phyloP scores from a whole-genome alignment of 2,797 vertebrate genomes.

The Gastrophryne carolinensis region DNA sequence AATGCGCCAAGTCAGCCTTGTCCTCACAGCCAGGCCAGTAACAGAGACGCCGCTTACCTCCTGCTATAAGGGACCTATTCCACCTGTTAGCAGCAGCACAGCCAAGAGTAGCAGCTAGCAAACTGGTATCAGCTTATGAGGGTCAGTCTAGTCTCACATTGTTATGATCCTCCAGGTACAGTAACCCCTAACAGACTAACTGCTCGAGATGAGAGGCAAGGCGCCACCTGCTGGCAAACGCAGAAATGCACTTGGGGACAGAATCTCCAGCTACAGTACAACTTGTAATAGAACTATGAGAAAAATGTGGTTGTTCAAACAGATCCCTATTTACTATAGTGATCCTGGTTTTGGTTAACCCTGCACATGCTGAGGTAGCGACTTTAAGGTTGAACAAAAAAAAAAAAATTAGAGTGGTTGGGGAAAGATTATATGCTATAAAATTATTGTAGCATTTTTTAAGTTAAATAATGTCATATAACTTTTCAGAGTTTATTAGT shows the following conservation, averaged over 20 bases:
- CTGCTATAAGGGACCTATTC: background rate
- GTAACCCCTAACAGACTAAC: background rate
- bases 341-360: background rate
- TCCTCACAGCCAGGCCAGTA: background rate
- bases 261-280: background rate
- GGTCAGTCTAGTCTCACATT: background rate
- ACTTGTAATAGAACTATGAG: background rate
- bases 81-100: background rate
- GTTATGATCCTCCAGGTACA: slow-evolving; percentile 12
- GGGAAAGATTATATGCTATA: too few species aligned
- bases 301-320: background rate
- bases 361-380: background rate
- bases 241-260: background rate
- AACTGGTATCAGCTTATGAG: slow-evolving; percentile 9
- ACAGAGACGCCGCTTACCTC: background rate
- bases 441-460: too few species aligned
- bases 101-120: background rate
- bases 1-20: background rate
- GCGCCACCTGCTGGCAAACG: slow-evolving; percentile 11
- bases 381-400: too few species aligned
- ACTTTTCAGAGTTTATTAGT: too few species aligned
- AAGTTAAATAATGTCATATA: too few species aligned
- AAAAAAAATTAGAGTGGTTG: background rate
- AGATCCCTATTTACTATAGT: background rate
- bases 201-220: background rate